Evolutionary conservation across 2,797 vertebrate species (phyloP).

Genomic region (Epinephelus awoara): DNA sequence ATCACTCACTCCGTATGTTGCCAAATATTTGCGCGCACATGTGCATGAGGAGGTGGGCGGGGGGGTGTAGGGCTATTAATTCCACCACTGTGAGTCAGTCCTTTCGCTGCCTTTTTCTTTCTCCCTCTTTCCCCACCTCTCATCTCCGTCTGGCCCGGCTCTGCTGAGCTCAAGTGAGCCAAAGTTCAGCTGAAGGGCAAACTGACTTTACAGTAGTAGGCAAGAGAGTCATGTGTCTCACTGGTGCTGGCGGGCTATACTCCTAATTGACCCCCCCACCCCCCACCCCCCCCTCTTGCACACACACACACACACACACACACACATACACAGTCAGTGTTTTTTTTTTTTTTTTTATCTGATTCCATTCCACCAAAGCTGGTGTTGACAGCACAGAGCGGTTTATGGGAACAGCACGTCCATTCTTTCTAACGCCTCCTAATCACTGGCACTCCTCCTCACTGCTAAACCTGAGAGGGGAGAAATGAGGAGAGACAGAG

Average conservation of each 20-base stretch:
- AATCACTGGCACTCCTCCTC: conserved; percentile 81
- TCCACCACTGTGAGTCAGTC: conserved; percentile 68
- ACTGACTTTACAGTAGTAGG: conserved; percentile 89
- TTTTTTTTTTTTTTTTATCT: conserved; percentile 89
- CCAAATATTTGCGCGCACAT: conserved; percentile 72
- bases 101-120: conserved; percentile 58
- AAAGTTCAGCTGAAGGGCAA: conserved; percentile 98
- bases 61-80: conserved; percentile 60
- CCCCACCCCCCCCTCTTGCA: conserved; percentile 48
- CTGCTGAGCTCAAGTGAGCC: conserved; percentile 86
- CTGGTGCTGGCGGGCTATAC: conserved; percentile 81
- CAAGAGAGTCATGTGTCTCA: conserved; percentile 90
- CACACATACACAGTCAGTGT: conserved; percentile 72
- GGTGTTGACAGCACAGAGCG: conserved; percentile 97
- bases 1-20: conserved; percentile 68
- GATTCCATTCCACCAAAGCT: conserved; percentile 96
- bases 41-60: conserved; percentile 16
- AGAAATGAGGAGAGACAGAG: conserved; percentile 71
- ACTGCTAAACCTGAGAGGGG: conserved; percentile 72
- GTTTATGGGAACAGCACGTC: conserved; percentile 94
- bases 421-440: conserved; percentile 92
- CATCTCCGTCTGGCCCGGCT: conserved; percentile 58
- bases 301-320: conserved; percentile 37
- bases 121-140: conserved; percentile 62
- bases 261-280: conserved; percentile 75